Evolutionary conservation across 2,888 invertebrate species (phyloP), one percentile per base, ranked within the genome.

Genomic region (Glaucopsyche alexis): DNA sequence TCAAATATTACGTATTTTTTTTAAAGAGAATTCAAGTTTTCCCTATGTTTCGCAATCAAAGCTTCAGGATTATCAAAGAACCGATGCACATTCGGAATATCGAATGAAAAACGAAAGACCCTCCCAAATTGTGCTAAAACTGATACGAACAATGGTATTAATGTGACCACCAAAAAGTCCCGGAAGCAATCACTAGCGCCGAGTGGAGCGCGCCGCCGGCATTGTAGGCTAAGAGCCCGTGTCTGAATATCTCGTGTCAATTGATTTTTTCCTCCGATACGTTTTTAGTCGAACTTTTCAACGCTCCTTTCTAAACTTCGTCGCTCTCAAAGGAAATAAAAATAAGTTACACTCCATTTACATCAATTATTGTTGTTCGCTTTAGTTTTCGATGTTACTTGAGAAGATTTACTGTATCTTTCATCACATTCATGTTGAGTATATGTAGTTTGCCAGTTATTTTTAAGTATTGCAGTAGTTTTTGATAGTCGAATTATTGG

Each of bases 241-340:
- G 71, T 67, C 69, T 70, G 70, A 73, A 71, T 73, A 71, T 49
- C 60, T 45, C 71, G 71, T 71, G 74, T 73, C 74, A 74, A 75
- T 74, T 74, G 19, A 69, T 73, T 70, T 72, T 74, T 67, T 72
- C 67, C 42, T 70, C 47, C 71, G 55, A 74, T 74, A 74, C 72
- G 71, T 72, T 75, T 74, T 73, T 69, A 73, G 75, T 69, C 40
- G 11, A 66, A 72, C 67, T 67, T 66, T 52, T 66, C 42, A 55
- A 47, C 45, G 19, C 47, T 64, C 14, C 19, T 60, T 38, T 60
- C 60, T 29, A 14, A 60, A 60, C 29, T 60, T 60, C 14, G 60
- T 38, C 29, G 60, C 60, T 60, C 14, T 60, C 60, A 60, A 60
- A 60, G 60, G 60, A 19, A 29, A 60, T 14, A 60, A 60, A 60